phyloP scores from a whole-genome alignment of 2,113 vertebrate genomes.

The Leiothrix lutea region DNA sequence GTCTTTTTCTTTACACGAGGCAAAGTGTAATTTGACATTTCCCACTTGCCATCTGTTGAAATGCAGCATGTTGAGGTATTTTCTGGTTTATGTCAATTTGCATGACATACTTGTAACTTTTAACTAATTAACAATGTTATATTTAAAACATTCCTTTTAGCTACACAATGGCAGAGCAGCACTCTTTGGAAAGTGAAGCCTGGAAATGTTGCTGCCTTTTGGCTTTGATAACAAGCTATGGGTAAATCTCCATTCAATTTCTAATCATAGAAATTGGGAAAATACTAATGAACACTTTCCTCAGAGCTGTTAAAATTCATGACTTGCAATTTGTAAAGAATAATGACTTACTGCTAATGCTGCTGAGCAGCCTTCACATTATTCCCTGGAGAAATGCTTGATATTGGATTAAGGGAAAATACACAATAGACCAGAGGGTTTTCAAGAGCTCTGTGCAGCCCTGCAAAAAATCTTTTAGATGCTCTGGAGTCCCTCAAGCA shows the following conservation, averaged over 20 bases:
- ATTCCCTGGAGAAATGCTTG: not conserved
- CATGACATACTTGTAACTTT: not conserved
- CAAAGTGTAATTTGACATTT: not conserved
- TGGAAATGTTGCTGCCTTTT: not conserved
- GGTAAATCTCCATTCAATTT: not conserved
- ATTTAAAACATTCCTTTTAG: not conserved
- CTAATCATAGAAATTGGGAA: not conserved
- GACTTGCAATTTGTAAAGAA: not conserved
- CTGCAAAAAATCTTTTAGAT: not conserved
- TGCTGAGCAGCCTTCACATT: not conserved
- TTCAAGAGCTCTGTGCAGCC: not conserved
- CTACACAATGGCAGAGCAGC: not conserved
- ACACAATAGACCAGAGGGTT: not conserved
- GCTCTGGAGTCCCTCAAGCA: not conserved
- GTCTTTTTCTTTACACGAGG: not conserved
- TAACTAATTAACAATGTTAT: not conserved
- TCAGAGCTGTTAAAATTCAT: constrained; percentile 2
- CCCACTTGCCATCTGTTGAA: not conserved
- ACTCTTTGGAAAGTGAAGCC: not conserved
- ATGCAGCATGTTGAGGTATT: not conserved
- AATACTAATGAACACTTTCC: not conserved
- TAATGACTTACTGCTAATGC: not conserved
- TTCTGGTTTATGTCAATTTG: not conserved
- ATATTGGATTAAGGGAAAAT: not conserved
- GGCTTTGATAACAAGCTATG: not conserved